Base-by-base conservation (phyloP, 2,113 vertebrate genomes). In the Aptenodytes patagonicus region DNA sequence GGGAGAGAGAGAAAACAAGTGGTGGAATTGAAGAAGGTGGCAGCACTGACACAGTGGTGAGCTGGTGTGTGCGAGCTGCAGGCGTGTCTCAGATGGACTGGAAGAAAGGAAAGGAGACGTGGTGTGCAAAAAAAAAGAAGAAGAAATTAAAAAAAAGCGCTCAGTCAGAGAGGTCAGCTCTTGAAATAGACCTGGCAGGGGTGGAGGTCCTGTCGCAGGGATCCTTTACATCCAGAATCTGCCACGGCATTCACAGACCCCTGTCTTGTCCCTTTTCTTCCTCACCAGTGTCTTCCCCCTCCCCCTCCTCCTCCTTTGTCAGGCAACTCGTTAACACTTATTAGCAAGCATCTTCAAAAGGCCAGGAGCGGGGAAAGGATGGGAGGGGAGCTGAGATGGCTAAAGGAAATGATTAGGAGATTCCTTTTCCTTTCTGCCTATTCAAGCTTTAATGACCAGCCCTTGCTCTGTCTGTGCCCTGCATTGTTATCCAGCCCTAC, bases 301-400 rank as follows among this genome's bases (percentile, higher is more conserved):
- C 87, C 91, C 83, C 89, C 17, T 11, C 71, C 76, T 90, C 29
- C 75, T 93, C 84, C 87, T 97, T 97, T 96, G 95, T 95, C 93
- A 95, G 78, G 91, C 83, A 94, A 95, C 93, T 97, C 93, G 95
- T 97, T 97, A 97, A 97, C 95, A 94, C 95, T 94, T 96, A 96
- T 96, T 96, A 97, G 94, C 96, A 97, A 94, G 93, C 94, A 97
- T 95, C 96, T 96, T 97, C 94, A 95, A 95, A 97, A 97, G 96
- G 96, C 94, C 62, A 19, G 84, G 93, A 81, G 89, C 54, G 86
- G 91, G 70, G 66, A 54, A 51, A 91, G 92, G 83, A 91, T 78
- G 89, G 89, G 75, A 96, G 87, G 92, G 89, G 87, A 89, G 93
- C 89, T 91, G 96, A 94, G 93, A 95, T 91, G 89, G 91, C 87